Base-by-base conservation (phyloP, 2,113 vertebrate genomes). In the Empidonax alnorum region DNA sequence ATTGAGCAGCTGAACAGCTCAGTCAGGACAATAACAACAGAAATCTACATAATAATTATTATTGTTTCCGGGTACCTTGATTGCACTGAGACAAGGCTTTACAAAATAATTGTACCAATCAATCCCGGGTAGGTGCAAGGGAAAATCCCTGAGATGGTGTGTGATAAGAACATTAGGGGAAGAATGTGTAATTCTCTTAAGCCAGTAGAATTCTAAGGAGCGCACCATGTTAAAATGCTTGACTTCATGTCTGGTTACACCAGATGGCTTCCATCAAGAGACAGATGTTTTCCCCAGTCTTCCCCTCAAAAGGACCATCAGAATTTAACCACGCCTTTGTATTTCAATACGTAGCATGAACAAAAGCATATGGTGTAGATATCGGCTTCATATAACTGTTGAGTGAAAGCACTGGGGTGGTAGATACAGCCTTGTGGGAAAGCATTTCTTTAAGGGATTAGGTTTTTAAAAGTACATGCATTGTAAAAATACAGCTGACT, bases 211-310 rank as follows among this genome's bases (percentile, higher is more conserved):
- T 87, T 87, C 59, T 72, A 49, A 93, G 58, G 91, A 73, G 20
- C 20, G 23, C 27, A 77, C 74, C 2, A 1, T 55, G 81, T 73
- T 94, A 91, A 73, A 65, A 50, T 21, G 73, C 83, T 95, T 96
- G 95, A 94, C 81, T 96, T 76, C 75, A 94, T 62, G 91, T 97
- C 97, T 97, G 91, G 83, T 84, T 80, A 62, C 44, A 84, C 84
- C 96, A 97, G 96, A 96, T 89, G 95, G 96, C 73, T 96, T 94
- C 77, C 84, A 96, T 97, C 87, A 92, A 94, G 89, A 82, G 42
- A 71, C 97, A 97, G 96, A 93, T 96, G 96, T 97, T 96, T 94
- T 94, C 72, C 68, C 33, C 65, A 68, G 86, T 73, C 92, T 88
- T 88, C 47, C 76, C 78, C 58, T 86, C 35, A 68, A 81, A 97